phyloP scores from a whole-genome alignment of 37 sponge, comb jelly and placozoan genomes.

The Ephydatia muelleri region DNA sequence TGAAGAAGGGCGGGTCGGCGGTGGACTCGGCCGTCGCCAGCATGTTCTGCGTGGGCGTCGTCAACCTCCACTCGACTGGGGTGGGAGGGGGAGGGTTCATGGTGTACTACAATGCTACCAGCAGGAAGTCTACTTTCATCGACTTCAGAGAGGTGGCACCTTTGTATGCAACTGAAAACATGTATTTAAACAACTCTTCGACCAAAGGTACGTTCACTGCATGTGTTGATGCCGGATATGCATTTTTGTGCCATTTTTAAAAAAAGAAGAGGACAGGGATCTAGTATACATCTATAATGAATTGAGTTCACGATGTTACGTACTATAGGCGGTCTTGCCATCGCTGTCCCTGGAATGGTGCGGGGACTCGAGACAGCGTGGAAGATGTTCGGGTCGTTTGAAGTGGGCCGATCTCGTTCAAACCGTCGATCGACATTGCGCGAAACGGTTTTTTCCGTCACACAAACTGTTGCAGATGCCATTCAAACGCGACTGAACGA shows the following conservation, averaged over 20 bases:
- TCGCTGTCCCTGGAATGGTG: conserved; percentile 84
- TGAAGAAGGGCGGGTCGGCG: conserved; percentile 80
- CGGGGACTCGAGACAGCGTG: conserved; percentile 62
- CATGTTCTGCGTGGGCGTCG: conserved; percentile 85
- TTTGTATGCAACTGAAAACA: conserved; percentile 20
- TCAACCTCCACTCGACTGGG: conserved; percentile 91
- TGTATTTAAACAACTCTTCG: conserved; percentile 3
- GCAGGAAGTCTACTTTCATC: conserved; percentile 37
- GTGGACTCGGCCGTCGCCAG: conserved; percentile 95
- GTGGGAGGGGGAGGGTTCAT: conserved; percentile 98
- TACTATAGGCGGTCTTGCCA: conserved; percentile 71
- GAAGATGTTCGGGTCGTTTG: conserved; percentile 67
- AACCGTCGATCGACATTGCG: conserved; percentile 73
- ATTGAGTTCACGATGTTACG: not conserved
- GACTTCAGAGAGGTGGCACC: conserved; percentile 95
- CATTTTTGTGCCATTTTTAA: too few species aligned
- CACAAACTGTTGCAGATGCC: conserved; percentile 51
- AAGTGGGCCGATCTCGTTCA: conserved; percentile 69
- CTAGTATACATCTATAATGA: not conserved
- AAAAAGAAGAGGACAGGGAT: too few species aligned
- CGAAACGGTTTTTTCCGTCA: conserved; percentile 71
- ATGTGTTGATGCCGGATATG: too few species aligned
- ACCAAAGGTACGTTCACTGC: not conserved
- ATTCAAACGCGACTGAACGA: conserved; percentile 24
- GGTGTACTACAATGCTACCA: conserved; percentile 72